Evolutionary conservation across 2,888 invertebrate genomes (phyloP).

Genomic region (Spodoptera littoralis): DNA sequence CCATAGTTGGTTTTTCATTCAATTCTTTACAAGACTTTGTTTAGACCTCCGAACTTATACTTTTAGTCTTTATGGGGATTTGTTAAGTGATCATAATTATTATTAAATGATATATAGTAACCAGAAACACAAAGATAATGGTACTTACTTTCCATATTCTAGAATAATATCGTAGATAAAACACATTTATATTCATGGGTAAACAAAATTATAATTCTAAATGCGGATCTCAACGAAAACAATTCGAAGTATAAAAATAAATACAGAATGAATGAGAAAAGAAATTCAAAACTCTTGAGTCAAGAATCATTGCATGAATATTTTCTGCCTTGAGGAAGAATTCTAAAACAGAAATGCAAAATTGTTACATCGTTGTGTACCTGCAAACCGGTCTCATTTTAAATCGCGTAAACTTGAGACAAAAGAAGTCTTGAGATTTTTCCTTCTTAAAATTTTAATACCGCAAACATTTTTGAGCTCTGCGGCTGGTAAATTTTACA

Average conservation of each 20-base stretch:
- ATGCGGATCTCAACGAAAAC: too few species aligned
- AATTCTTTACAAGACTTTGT: constrained; percentile 8
- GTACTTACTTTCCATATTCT: too few species aligned
- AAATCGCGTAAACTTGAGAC: constrained; percentile 90
- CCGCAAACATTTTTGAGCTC: constrained; percentile 2
- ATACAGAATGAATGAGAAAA: constrained; percentile 1
- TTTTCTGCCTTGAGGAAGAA: constrained; percentile 29
- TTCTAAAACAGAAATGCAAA: constrained; percentile 43
- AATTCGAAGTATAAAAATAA: constrained; percentile 5
- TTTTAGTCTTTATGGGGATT: too few species aligned
- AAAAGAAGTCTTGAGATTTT: constrained; percentile 39
- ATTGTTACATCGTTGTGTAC: constrained; percentile 43
- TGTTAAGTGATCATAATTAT: too few species aligned
- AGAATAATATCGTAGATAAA: too few species aligned
- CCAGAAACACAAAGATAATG: too few species aligned
- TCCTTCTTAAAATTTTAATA: constrained; percentile 16
- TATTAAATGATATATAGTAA: too few species aligned
- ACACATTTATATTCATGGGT: too few species aligned
- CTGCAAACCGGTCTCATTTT: constrained; percentile 34
- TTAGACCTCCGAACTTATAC: background rate
- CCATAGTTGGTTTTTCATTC: constrained; percentile 12
- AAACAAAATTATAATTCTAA: too few species aligned
- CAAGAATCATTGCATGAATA: constrained; percentile 32
- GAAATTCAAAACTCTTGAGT: constrained; percentile 18
- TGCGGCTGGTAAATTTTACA: background rate